Base-by-base conservation (phyloP, 2,797 vertebrate species). In the Taeniopygia guttata region DNA sequence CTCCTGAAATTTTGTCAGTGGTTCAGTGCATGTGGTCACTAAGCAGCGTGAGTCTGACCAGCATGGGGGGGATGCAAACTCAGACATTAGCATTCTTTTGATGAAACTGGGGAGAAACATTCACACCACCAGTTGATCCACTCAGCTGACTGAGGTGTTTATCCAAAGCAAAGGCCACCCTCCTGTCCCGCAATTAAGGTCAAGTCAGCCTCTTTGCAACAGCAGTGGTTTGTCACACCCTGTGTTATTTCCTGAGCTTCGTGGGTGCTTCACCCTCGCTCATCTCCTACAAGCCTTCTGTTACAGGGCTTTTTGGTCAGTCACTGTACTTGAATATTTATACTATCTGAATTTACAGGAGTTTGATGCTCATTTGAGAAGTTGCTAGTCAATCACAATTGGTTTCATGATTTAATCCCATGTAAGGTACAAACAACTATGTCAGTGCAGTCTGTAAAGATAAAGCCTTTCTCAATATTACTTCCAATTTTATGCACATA, bases 221-320 rank as follows among this genome's bases (percentile, higher is more conserved):
- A 36, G 22, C 38, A 26, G 38, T 72, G 62, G 22, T 78, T 78
- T 64, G 58, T 84, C 54, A 48, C 38, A 49, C 6, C 6, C 11
- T 48, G 2, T 1, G 0, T 42, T 56, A 15, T 88, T 83, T 80
- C 32, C 51, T 83, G 59, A 76, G 51, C 38, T 88, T 72, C 13
- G 2, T 20, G 27, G n/a, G 9, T 2, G 2, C 34, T 19, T 68
- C 0, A 2, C 5, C 5, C 9, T 72, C 72, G 7, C 21, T 46
- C 22, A 3, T 51, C 32, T 73, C 36, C 62, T 62, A 78, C 46
- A 66, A 21, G 43, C 20, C 36, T 70, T 82, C n/a, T 49, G 9
- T 19, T 36, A 16, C 4, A 22, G 45, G 42, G 9, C 5, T 79
- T 56, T 70, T 9, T 29, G 51, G 25, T 66, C 43, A 66, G 16